Base-by-base conservation (phyloP, 2,888 invertebrate genomes). In the Microchrysa polita region DNA sequence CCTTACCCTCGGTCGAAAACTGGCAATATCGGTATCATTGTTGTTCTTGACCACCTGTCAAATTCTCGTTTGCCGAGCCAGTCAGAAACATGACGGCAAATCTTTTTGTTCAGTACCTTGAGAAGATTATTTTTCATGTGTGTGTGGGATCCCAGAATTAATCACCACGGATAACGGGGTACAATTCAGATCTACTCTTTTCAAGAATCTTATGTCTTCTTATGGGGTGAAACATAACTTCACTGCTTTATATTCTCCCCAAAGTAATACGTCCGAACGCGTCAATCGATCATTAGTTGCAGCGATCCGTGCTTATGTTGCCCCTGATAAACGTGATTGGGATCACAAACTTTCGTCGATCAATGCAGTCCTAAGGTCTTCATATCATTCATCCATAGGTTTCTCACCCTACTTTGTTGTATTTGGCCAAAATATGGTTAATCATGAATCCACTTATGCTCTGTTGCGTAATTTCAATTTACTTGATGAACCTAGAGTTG, bases 1-100 rank as follows among this genome's bases (percentile, higher is more conserved):
- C 55, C 55, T 20, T 55, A 55, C 18, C n/a, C 55, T 16, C 55
- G 55, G n/a, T n/a, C n/a, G n/a, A n/a, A n/a, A n/a, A n/a, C n/a
- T n/a, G n/a, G n/a, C n/a, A n/a, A n/a, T n/a, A n/a, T n/a, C n/a
- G n/a, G n/a, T n/a, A n/a, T n/a, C n/a, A n/a, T n/a, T n/a, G n/a
- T n/a, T n/a, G n/a, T n/a, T n/a, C n/a, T n/a, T n/a, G n/a, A 9
- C 18, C 18, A 10, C 1, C n/a, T 18, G 4, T 18, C 9, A 55
- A 55, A 18, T 55, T 55, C 16, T 20, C 55, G 2, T 20, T 55
- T 2, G 16, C 7, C 4, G 52, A 52, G 4, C 52, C 52, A 4
- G 18, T 16, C 16, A n/a, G 20, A 9, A 16, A 1, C 16, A 7
- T 16, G 9, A 1, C 20, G 10, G 16, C 16, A 18, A 5, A 12